Conservation (phyloP, 1,140 invertebrate genomes). For the Argopecten irradians region DNA sequence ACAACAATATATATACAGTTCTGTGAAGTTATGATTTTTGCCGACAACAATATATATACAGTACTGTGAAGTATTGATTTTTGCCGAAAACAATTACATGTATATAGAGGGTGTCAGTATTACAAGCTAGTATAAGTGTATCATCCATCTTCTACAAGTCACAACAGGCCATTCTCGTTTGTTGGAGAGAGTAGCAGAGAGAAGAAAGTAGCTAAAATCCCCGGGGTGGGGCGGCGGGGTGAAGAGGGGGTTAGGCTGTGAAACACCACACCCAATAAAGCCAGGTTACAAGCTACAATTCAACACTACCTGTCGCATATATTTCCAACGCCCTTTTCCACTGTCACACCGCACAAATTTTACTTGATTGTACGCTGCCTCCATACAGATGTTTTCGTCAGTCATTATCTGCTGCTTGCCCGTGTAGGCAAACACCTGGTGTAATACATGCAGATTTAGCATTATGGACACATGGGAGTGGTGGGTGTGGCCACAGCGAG, state of each 20-base stretch:
- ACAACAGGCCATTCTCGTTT: background rate
- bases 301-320: slow-evolving; percentile 66
- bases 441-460: slow-evolving; percentile 41
- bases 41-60: no score
- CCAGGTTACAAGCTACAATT: slow-evolving; percentile 5
- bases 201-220: background rate
- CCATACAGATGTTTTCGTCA: slow-evolving; percentile 84
- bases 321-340: slow-evolving; percentile 64
- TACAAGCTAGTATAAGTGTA: background rate
- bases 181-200: background rate
- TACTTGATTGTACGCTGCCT: slow-evolving; percentile 43
- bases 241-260: background rate
- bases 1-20: no score
- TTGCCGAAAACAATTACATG: no score
- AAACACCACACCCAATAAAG: background rate
- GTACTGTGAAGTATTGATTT: no score
- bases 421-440: slow-evolving; percentile 94
- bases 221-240: background rate
- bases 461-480: slow-evolving; percentile 29
- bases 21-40: no score
- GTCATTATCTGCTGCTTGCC: slow-evolving; percentile 97
- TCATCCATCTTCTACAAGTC: background rate
- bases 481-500: slow-evolving; percentile 1
- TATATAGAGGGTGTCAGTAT: background rate
- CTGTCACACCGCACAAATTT: slow-evolving; percentile 58